A percentile compares a stretch with the other conserved stretches of the same genome.
These are phyloP conservation scores for Tylochromis polylepis DNA, from an alignment of 2,113 vertebrate genomes.

Conservation along the genomic window DNA sequence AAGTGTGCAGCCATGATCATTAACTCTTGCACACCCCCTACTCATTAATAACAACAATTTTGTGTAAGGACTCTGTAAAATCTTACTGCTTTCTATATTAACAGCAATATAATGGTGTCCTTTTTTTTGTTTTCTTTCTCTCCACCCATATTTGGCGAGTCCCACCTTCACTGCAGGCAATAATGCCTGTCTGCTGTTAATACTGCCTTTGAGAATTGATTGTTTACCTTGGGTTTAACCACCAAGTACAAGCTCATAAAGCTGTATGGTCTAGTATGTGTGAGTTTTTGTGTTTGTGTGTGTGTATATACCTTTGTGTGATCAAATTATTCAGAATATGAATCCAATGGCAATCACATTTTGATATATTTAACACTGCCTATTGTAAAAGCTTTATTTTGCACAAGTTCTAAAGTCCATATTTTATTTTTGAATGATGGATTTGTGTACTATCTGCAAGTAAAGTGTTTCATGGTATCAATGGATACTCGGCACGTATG, in stretches of 20 bases:
- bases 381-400: background rate
- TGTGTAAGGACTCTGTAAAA: background rate
- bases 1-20: background rate
- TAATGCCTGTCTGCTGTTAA: constrained; percentile 11
- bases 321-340: background rate
- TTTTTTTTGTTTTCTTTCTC: background rate
- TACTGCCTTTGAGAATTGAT: constrained; percentile 21
- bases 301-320: background rate
- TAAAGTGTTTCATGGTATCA: background rate
- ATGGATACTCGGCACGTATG: background rate
- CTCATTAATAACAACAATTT: background rate
- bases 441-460: background rate
- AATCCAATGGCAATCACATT: background rate
- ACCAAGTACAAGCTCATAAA: background rate
- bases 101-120: background rate
- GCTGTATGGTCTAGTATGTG: background rate
- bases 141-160: background rate
- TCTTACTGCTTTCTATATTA: background rate
- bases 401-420: background rate
- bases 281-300: background rate
- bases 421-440: background rate
- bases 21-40: background rate
- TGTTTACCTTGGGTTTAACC: constrained; percentile 18
- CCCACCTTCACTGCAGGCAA: background rate
- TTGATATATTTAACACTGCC: background rate